Evolutionary conservation across 2,888 invertebrate genomes (phyloP).

Genomic region (Axea sp.): DNA sequence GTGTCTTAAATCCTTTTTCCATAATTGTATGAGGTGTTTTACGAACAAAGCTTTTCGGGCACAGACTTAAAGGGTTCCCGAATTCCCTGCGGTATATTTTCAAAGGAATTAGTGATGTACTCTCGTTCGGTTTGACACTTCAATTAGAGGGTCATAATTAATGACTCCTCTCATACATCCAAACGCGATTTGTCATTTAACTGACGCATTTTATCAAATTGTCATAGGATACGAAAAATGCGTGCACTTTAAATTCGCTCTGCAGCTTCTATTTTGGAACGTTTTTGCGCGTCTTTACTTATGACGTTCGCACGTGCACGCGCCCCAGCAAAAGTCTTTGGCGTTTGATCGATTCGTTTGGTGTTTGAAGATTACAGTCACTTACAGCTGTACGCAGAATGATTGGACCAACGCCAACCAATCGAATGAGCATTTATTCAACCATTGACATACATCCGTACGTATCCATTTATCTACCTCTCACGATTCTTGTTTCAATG

Average conservation of each 20-base stretch:
- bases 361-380: constrained; percentile 60
- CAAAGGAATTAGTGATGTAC: constrained; percentile 8
- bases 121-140: constrained; percentile 36
- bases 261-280: constrained; percentile 31
- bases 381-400: constrained; percentile 55
- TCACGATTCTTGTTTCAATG: constrained; percentile 52
- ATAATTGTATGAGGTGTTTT: constrained; percentile 32
- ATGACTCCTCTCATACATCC: constrained; percentile 2
- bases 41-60: constrained; percentile 37
- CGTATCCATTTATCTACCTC: constrained; percentile 57
- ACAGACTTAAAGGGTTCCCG: constrained; percentile 28
- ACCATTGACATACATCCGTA: constrained; percentile 53
- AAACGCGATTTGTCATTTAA: constrained; percentile 21
- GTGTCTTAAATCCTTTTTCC: constrained; percentile 51
- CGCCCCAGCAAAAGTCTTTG: constrained; percentile 27
- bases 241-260: background rate
- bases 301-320: constrained; percentile 37
- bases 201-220: constrained; percentile 2
- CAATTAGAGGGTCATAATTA: constrained; percentile 42
- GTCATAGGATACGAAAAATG: constrained; percentile 1
- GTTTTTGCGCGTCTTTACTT: constrained; percentile 20
- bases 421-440: constrained; percentile 57
- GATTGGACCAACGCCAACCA: constrained; percentile 59
- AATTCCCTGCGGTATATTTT: constrained; percentile 8
- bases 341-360: constrained; percentile 48